Conservation (phyloP, 2,888 invertebrate species). For the Yponomeuta evonymella region DNA sequence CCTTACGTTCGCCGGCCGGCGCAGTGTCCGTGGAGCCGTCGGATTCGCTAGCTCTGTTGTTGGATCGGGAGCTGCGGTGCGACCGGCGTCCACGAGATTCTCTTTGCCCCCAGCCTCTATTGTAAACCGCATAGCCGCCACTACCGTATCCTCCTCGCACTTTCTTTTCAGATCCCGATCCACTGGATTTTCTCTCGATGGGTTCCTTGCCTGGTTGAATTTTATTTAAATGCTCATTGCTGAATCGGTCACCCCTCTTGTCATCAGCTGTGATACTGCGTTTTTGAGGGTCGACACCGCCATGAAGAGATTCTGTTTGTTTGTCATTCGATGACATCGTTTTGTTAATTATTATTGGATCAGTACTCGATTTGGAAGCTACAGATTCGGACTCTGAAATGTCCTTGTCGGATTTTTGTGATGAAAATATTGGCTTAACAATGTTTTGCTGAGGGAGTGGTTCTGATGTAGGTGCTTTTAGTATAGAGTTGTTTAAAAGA, state of each 20-base stretch:
- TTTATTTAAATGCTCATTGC: conserved; percentile 60
- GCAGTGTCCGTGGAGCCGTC: conserved; percentile 85
- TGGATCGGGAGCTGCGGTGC: conserved; percentile 64
- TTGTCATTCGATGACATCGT: conserved; percentile 32
- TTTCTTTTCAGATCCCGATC: conserved; percentile 70
- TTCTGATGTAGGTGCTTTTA: conserved; percentile 43
- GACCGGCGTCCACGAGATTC: conserved; percentile 69
- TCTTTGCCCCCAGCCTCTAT: conserved; percentile 67
- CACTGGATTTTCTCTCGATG: conserved; percentile 63
- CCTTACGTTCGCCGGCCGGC: conserved; percentile 71
- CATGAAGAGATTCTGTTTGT: conserved; percentile 45
- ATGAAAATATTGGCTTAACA: conserved; percentile 41
- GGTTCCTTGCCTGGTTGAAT: conserved; percentile 62
- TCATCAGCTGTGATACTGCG: conserved; percentile 40
- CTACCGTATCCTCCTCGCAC: conserved; percentile 65
- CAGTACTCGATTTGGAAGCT: conserved; percentile 50
- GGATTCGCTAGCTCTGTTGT: conserved; percentile 79
- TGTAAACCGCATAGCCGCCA: conserved; percentile 62
- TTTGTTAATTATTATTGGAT: conserved; percentile 40
- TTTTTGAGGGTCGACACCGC: conserved; percentile 41
- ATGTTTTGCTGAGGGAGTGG: conserved; percentile 34
- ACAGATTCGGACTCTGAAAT: conserved; percentile 53
- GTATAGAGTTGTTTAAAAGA: conserved; percentile 34
- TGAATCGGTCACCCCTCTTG: conserved; percentile 52
- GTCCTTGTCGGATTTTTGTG: conserved; percentile 58